Percentiles rank a stretch among this genome's conserved stretches.
Conservation (phyloP, 2,797 vertebrate genomes). For the Argentina silus region DNA sequence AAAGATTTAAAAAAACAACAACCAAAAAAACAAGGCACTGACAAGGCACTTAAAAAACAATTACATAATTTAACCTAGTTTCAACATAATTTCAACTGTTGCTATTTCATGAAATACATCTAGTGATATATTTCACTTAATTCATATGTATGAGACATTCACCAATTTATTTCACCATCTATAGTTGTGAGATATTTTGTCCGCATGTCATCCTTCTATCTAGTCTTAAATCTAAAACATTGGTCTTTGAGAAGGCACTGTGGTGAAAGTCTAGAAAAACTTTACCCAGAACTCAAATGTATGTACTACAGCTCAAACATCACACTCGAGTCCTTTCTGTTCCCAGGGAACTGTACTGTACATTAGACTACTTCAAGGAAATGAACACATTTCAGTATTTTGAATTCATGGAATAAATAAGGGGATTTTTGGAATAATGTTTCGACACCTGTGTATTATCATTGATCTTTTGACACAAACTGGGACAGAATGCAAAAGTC, state of each 20-base stretch:
- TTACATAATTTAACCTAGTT: too few species aligned
- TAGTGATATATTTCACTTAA: too few species aligned
- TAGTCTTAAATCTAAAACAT: too few species aligned
- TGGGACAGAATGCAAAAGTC: neutral
- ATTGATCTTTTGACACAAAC: neutral
- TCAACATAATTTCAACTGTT: too few species aligned
- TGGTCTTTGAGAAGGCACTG: neutral
- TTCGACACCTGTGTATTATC: neutral
- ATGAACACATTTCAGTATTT: constrained; percentile 35
- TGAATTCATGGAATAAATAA: constrained; percentile 17
- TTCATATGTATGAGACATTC: too few species aligned
- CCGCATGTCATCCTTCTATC: too few species aligned
- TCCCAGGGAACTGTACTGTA: neutral
- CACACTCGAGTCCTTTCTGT: too few species aligned
- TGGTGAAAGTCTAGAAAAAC: neutral
- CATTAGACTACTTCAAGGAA: constrained; percentile 27
- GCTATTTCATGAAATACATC: too few species aligned
- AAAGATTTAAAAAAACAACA: neutral
- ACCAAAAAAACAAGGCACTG: neutral
- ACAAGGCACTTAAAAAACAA: too few species aligned
- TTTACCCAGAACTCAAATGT: neutral
- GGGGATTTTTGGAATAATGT: neutral
- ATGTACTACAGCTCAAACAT: too few species aligned
- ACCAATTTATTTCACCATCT: too few species aligned
- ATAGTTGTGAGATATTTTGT: too few species aligned